Evolutionary conservation across 2,797 vertebrate species (phyloP), one percentile per base, ranked within the genome.

Genomic region (Erpetoichthys calabaricus): DNA sequence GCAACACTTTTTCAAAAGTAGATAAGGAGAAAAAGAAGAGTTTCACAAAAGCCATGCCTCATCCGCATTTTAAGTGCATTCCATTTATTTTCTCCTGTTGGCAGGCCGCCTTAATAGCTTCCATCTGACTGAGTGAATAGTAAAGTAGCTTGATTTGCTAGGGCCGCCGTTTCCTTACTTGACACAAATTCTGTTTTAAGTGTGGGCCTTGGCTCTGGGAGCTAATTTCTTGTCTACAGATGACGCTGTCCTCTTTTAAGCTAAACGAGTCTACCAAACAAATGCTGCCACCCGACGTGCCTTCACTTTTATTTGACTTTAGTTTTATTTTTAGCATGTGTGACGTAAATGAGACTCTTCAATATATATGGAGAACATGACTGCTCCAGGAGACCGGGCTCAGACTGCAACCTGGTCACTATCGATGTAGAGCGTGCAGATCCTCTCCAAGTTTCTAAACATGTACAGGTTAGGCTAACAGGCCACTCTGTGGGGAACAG

Each of bases 101-200:
- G 57, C 59, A 55, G 57, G 45, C 57, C 59, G 65, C 59, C 62
- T 58, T 59, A 52, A 56, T 64, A 63, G 60, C 47, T 59, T 59
- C 63, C 54, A 56, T 54, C 25, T 59, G 45, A 57, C 52, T 67
- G 73, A 75, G 74, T 65, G 68, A 72, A 63, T 59, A 71, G 57
- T 59, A 69, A 60, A 44, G 67, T 58, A 67, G 70, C 1, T 55
- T 56, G 58, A 51, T 56, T 63, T 63, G 56, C 49, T 55, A 56
- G 50, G 57, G 58, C 45, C 58, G 49, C 46, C 47, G 45, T 56
- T 59, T 59, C 51, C 58, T 54, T 45, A 49, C 54, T 63, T 55
- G 42, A 49, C 54, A 55, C 49, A 51, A 42, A 47, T 55, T 56
- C 49, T 57, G 50, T 45, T 45, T 58, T 56, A 51, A 47, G 53